Base-by-base conservation (phyloP, 2,113 vertebrate species). In the Catharus minimus region DNA sequence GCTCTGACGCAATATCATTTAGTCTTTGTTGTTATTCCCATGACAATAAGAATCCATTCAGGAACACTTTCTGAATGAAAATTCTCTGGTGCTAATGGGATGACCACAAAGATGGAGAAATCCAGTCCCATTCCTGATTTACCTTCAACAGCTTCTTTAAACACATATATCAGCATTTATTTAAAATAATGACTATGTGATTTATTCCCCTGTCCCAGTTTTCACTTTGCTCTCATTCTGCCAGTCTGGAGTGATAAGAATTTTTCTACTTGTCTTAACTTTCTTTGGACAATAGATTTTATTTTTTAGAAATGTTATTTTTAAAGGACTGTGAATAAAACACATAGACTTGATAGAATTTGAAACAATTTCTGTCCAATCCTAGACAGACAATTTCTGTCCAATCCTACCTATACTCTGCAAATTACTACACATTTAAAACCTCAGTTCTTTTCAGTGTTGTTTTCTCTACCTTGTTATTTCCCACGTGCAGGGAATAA, bases 171-270 rank as follows among this genome's bases (percentile, higher is more conserved):
- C 73, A 86, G 69, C 73, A 86, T 86, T 93, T 93, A 68, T 95
- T 91, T 93, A 84, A 86, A 90, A 82, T 93, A 95, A 94, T 66
- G 77, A 62, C 50, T 95, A 53, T 47, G 39, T 84, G 80, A 73
- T 92, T 92, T 94, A 82, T 95, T 75, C 77, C 23, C 19, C 36
- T 90, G 90, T 76, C 80, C 93, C 83, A 94, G 62, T 96, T 95
- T 92, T 94, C 74, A 79, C 53, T 89, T 84, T 58, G 83, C 62
- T 95, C 95, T 90, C 81, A 90, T 96, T 96, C 92, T 92, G 95
- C 81, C 93, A 93, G 43, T 78, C 46, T 76, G 66, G 53, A 94
- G 33, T 84, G 88, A 92, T 66, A 92, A 33, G 74, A 93, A 69
- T 90, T 82, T 92, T 94, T 84, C 61, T 88, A 20, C 77, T 86